phyloP scores from a whole-genome alignment of 2,797 vertebrate species.

The Chrosomus eos region DNA sequence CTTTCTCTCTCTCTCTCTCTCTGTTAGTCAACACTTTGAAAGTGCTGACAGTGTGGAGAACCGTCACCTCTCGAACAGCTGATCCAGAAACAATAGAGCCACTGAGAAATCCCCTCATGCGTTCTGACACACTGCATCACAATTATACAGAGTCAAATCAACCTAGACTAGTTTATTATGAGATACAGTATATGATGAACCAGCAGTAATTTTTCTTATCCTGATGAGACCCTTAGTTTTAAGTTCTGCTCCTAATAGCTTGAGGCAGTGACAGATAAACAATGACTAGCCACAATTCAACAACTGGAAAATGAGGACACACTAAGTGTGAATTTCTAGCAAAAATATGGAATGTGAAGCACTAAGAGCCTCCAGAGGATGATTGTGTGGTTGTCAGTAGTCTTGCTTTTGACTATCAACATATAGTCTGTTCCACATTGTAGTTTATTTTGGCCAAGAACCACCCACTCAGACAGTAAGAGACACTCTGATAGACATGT shows the following conservation, averaged over 20 bases:
- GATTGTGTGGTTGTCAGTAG: not conserved
- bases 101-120: slow-evolving; percentile 24
- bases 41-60: slow-evolving; percentile 47
- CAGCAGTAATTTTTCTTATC: slow-evolving; percentile 12
- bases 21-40: slow-evolving; percentile 43
- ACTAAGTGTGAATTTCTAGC: not conserved
- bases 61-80: slow-evolving; percentile 13
- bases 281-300: slow-evolving; percentile 6
- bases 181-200: slow-evolving; percentile 7
- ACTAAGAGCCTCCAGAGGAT: not conserved
- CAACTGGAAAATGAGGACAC: not conserved
- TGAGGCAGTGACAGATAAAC: not conserved
- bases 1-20: slow-evolving; percentile 10
- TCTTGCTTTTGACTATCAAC: not conserved
- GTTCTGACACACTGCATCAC: slow-evolving; percentile 14
- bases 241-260: not conserved
- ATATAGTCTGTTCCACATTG: not conserved
- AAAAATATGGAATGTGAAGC: not conserved
- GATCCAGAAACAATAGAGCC: slow-evolving; percentile 14
- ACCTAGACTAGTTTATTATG: slow-evolving; percentile 1
- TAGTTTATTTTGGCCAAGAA: not conserved
- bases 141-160: slow-evolving; percentile 8
- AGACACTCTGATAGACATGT: not conserved
- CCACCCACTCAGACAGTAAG: not conserved
- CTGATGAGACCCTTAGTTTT: slow-evolving; percentile 23